These are phyloP conservation scores for Nymphalis urticae DNA, from an alignment of 2,888 invertebrate genomes.

Conservation along the genomic window DNA sequence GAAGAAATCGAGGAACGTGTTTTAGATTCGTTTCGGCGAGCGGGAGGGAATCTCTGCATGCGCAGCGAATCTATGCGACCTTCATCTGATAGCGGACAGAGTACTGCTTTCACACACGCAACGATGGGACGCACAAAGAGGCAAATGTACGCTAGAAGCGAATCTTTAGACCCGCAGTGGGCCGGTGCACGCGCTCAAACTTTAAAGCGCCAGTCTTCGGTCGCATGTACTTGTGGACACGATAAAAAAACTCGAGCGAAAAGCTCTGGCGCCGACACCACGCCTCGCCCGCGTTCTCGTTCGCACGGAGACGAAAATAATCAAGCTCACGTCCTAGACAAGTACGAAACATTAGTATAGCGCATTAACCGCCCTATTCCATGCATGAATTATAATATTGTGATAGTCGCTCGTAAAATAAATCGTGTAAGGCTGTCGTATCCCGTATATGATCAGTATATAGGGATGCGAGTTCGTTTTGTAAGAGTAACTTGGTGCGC, in stretches of 20 bases:
- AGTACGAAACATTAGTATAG: conserved; percentile 78
- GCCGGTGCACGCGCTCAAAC: conserved; percentile 66
- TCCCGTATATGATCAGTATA: conserved; percentile 36
- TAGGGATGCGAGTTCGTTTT: conserved; percentile 37
- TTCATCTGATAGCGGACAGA: conserved; percentile 61
- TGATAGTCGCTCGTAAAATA: conserved; percentile 47
- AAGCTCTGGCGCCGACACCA: conserved; percentile 52
- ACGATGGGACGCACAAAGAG: conserved; percentile 62
- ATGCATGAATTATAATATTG: conserved; percentile 46
- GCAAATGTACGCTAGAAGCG: conserved; percentile 66
- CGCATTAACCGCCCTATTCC: conserved; percentile 43
- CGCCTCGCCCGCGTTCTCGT: conserved; percentile 63
- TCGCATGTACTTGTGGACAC: conserved; percentile 75
- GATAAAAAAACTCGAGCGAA: conserved; percentile 70
- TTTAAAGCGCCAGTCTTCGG: conserved; percentile 70
- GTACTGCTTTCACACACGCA: conserved; percentile 55
- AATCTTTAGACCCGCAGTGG: conserved; percentile 70
- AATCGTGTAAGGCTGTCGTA: conserved; percentile 25
- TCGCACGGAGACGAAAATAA: conserved; percentile 70
- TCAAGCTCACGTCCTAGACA: conserved; percentile 72
- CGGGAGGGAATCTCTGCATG: conserved; percentile 61
- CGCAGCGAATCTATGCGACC: conserved; percentile 56
- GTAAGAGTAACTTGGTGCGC: conserved; percentile 41
- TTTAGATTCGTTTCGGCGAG: conserved; percentile 70
- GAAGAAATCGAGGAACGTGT: conserved; percentile 77